phyloP scores from a whole-genome alignment of 2,113 vertebrate species.

The Vimba vimba region DNA sequence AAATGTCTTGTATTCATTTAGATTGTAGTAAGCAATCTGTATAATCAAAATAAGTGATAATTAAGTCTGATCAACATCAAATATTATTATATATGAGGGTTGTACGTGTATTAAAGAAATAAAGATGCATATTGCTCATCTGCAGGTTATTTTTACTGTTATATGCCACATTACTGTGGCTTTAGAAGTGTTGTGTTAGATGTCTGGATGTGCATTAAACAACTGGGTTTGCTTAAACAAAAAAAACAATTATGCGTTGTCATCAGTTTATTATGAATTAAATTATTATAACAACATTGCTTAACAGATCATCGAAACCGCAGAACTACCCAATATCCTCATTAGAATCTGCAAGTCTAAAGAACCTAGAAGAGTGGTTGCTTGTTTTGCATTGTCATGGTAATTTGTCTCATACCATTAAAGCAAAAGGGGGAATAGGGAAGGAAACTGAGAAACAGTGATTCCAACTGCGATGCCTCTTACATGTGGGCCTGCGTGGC shows the following conservation, averaged over 20 bases:
- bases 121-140: background rate
- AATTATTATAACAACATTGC: background rate
- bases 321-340: background rate
- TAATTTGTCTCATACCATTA: background rate
- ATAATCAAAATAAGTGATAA: background rate
- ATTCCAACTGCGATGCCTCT: conserved; percentile 32
- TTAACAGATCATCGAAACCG: background rate
- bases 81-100: background rate
- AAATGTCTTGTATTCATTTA: background rate
- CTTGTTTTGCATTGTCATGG: background rate
- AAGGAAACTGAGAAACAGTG: background rate
- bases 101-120: background rate
- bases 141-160: background rate
- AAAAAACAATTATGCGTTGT: background rate
- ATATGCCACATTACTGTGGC: background rate
- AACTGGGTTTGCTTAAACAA: too few relatives aligned
- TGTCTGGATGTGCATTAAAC: too few relatives aligned
- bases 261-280: too few relatives aligned
- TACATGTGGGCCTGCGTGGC: conserved; percentile 91
- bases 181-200: too few relatives aligned
- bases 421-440: background rate
- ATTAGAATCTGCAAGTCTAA: background rate
- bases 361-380: too few relatives aligned
- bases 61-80: background rate
- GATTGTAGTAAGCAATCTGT: too few relatives aligned